Base-by-base conservation (phyloP, 1,140 invertebrate species). In the Hylaeus volcanicus region DNA sequence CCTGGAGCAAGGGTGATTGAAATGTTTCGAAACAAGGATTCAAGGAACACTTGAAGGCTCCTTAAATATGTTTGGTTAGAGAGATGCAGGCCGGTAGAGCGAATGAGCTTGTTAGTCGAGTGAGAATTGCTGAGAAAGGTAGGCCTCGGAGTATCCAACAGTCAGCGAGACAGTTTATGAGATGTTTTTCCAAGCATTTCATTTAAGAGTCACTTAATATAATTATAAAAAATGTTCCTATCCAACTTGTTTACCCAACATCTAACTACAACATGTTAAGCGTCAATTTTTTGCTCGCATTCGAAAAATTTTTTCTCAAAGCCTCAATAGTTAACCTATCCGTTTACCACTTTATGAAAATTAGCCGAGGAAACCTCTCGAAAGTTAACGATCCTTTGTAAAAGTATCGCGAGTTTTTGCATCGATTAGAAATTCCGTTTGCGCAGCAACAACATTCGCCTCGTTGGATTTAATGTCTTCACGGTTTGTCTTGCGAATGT, bases 401-500 rank as follows among this genome's bases (percentile, higher is more conserved):
- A 53, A 77, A 51, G 43, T 51, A 76, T 26, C 14, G 11, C 1
- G 56, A 41, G 5, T 70, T 77, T 61, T 70, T 70, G 37, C 65
- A n/a, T 76, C 65, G 53, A 76, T 68, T 63, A 65, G 8, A 77
- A 37, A 72, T 79, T 48, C 60, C 37, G 1, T 15, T 39, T 5
- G 14, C 8, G 14, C 5, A 26, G 55, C 14, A 66, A 61, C 43
- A 41, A 43, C 3, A 15, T 74, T 12, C 45, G 58, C 8, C 0
- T 56, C 8, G 15, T n/a, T 0, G 37, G 3, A 5, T 79, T 74
- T 74, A 56, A 26, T 41, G 41, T 48, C 48, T 14, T 43, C 12
- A 53, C 15, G n/a, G 66, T 39, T 56, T 58, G 63, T 45, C 61
- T 65, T 37, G 61, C 56, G 66, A 78, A 77, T 56, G 74, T 74